Evolutionary conservation across 2,888 invertebrate species (phyloP).

Genomic region (Plagodis dolabraria): DNA sequence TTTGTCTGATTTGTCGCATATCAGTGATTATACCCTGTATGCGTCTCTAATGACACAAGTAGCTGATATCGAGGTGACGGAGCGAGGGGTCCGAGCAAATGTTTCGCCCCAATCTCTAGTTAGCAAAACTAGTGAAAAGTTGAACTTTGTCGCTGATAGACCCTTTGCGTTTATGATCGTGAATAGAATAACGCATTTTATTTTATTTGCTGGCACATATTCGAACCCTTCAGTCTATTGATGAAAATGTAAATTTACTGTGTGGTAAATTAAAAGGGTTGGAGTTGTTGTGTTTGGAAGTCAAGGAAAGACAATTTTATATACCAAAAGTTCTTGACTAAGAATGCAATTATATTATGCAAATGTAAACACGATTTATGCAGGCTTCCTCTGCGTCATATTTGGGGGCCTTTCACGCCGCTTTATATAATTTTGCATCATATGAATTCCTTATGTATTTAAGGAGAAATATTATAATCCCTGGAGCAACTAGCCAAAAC

Average conservation of each 20-base stretch:
- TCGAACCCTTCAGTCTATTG: conserved; percentile 51
- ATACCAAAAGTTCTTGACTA: conserved; percentile 12
- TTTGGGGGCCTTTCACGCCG: too few species aligned
- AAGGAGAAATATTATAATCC: too few species aligned
- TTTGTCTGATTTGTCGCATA: too few species aligned
- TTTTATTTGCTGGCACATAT: conserved; percentile 67
- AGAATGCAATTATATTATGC: neutral
- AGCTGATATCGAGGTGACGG: too few species aligned
- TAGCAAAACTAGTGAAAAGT: conserved; percentile 8
- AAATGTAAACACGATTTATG: too few species aligned
- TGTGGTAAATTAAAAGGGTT: too few species aligned
- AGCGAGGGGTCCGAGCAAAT: conserved; percentile 43
- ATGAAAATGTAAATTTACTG: conserved; percentile 22
- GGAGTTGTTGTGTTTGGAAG: conserved; percentile 5
- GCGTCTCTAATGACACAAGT: too few species aligned
- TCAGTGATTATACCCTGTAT: too few species aligned
- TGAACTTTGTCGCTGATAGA: conserved; percentile 54
- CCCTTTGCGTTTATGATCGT: conserved; percentile 66
- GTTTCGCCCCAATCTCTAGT: conserved; percentile 44
- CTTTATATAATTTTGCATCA: too few species aligned
- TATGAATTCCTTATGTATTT: too few species aligned
- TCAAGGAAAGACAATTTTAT: conserved; percentile 1
- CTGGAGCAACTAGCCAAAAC: too few species aligned
- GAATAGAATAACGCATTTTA: conserved; percentile 60
- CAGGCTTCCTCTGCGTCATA: neutral